Conservation (phyloP, 2,113 vertebrate species). For the Heptranchias perlo region DNA sequence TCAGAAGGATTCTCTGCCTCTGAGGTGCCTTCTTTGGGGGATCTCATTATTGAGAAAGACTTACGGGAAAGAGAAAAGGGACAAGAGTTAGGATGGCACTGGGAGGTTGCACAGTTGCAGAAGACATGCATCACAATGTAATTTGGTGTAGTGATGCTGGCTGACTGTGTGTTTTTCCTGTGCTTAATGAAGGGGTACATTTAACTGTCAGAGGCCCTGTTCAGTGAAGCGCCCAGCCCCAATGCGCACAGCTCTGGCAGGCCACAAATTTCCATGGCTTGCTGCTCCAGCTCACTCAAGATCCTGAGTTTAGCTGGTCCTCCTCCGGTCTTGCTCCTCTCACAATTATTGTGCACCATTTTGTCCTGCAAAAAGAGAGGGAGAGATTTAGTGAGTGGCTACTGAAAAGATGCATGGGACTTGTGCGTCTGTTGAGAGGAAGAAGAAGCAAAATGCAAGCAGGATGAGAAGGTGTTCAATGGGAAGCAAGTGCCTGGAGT, state of each 20-base stretch:
- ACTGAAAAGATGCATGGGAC: not conserved
- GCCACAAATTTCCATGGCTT: not conserved
- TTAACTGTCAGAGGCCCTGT: too few relatives aligned
- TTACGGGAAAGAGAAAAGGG: not conserved
- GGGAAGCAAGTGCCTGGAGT: not conserved
- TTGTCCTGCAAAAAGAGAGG: not conserved
- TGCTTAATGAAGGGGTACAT: not conserved
- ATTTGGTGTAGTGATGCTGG: not conserved
- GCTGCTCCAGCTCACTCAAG: not conserved
- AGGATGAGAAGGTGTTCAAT: not conserved
- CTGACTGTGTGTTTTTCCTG: not conserved
- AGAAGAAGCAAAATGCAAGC: not conserved
- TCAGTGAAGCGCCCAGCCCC: too few relatives aligned
- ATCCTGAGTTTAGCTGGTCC: not conserved
- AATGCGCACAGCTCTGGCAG: not conserved
- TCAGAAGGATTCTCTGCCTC: not conserved
- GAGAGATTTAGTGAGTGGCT: not conserved
- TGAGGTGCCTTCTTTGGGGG: not conserved
- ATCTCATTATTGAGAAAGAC: not conserved
- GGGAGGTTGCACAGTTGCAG: not conserved
- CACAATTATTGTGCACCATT: not conserved
- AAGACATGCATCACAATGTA: not conserved
- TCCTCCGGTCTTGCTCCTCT: not conserved
- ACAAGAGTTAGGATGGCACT: not conserved
- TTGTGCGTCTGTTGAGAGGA: not conserved